Evolutionary conservation across 2,797 vertebrate genomes (phyloP).

Genomic region (Nannoperca obscura): DNA sequence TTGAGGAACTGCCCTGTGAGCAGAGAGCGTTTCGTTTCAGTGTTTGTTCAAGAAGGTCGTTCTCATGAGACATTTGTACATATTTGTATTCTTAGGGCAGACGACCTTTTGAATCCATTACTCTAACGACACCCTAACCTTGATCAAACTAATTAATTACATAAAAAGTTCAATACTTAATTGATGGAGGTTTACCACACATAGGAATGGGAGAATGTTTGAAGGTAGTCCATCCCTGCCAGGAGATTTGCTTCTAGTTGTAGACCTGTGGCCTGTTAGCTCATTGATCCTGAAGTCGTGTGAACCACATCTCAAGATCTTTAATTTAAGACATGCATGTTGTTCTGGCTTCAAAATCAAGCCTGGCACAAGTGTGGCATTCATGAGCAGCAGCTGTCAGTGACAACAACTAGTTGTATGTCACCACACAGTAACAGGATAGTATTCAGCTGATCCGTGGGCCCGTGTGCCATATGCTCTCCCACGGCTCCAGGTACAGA

Average conservation of each 20-base stretch:
- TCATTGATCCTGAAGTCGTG: background rate
- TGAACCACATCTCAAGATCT: slow-evolving; percentile 7
- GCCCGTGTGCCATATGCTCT: slow-evolving; percentile 71
- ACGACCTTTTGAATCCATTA: too few relatives aligned
- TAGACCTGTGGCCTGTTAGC: background rate
- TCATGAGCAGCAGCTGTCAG: slow-evolving; percentile 69
- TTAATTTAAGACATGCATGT: slow-evolving; percentile 31
- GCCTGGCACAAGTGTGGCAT: slow-evolving; percentile 51
- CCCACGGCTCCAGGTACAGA: slow-evolving; percentile 64
- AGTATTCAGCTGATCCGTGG: slow-evolving; percentile 49
- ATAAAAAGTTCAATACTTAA: background rate
- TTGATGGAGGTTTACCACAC: background rate
- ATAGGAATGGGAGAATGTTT: background rate
- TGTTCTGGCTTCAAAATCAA: slow-evolving; percentile 23
- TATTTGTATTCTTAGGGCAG: background rate
- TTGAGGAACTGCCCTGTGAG: background rate
- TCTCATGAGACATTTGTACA: background rate
- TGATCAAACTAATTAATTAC: too few relatives aligned
- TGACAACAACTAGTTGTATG: slow-evolving; percentile 49
- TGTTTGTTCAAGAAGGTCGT: slow-evolving; percentile 3
- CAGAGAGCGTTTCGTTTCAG: background rate
- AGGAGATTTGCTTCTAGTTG: background rate
- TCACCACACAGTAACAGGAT: slow-evolving; percentile 65
- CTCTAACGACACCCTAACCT: too few relatives aligned
- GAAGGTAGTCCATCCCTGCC: background rate